A percentile compares a stretch with the other conserved stretches of the same genome.
Conservation (phyloP, 1,140 invertebrate genomes). For the Diorhabda carinulata region DNA sequence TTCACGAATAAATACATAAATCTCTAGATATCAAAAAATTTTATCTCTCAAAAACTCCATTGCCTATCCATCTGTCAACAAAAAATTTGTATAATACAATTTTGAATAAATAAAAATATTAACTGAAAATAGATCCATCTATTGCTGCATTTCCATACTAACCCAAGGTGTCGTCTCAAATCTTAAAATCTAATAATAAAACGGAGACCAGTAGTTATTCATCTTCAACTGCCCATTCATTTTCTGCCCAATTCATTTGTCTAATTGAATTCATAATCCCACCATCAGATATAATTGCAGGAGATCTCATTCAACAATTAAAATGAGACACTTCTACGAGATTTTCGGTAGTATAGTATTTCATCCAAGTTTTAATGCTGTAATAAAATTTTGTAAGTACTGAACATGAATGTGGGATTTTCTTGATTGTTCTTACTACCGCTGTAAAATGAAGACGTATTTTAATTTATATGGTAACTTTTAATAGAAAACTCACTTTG, state of each 20-base stretch:
- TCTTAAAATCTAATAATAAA: neutral
- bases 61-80: no score
- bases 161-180: neutral
- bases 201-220: neutral
- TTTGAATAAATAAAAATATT: no score
- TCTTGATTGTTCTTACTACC: neutral
- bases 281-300: neutral
- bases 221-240: neutral
- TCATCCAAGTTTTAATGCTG: neutral
- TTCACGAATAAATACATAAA: no score
- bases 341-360: neutral
- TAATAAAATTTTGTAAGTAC: conserved; percentile 3
- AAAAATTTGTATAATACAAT: no score
- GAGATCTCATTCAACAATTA: conserved; percentile 2
- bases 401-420: neutral
- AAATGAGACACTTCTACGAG: neutral
- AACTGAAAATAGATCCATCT: no score
- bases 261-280: neutral
- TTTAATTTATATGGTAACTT: neutral
- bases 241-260: conserved; percentile 2
- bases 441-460: neutral
- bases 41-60: no score
- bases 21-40: no score
- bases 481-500: neutral
- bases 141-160: neutral